phyloP scores from a whole-genome alignment of 92 coral and sea anemone species.

The Epizoanthus ramosus region DNA sequence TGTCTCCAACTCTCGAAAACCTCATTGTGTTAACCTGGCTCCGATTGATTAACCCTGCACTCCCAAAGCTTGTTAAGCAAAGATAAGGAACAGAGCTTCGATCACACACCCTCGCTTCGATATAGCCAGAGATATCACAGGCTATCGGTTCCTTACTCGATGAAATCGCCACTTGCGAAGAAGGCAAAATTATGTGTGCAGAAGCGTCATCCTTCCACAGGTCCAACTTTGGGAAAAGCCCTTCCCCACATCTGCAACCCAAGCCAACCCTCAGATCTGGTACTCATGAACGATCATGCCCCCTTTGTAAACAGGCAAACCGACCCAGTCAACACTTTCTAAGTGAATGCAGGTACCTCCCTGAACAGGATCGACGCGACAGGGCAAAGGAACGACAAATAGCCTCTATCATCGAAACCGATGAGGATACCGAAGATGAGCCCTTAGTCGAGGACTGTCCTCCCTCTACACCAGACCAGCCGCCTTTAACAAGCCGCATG shows the following conservation, averaged over 20 bases:
- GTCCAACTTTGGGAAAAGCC: neutral
- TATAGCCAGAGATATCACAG: conserved; percentile 49
- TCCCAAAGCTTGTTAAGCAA: conserved; percentile 41
- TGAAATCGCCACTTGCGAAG: conserved; percentile 32
- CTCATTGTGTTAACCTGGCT: conserved; percentile 45
- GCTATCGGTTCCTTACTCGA: conserved; percentile 44
- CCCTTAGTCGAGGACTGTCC: conserved; percentile 9
- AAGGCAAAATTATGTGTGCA: conserved; percentile 40
- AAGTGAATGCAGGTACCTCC: conserved; percentile 37
- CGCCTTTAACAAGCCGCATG: conserved; percentile 7
- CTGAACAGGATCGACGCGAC: conserved; percentile 40
- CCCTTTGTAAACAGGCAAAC: too few relatives aligned
- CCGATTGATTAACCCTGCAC: conserved; percentile 30
- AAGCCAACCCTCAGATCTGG: conserved; percentile 6
- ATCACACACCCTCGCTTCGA: conserved; percentile 44
- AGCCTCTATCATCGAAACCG: conserved; percentile 41
- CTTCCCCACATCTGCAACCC: neutral
- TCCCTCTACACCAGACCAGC: neutral
- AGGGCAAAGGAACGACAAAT: conserved; percentile 55
- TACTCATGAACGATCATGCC: conserved; percentile 22
- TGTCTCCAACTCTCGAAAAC: conserved; percentile 5
- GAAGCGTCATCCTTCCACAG: conserved; percentile 1
- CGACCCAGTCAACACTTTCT: conserved; percentile 45
- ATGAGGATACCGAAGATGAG: conserved; percentile 28
- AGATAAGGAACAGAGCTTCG: too few relatives aligned